Base-by-base conservation (phyloP, 2,797 vertebrate genomes). In the Pseudochirops cupreus region DNA sequence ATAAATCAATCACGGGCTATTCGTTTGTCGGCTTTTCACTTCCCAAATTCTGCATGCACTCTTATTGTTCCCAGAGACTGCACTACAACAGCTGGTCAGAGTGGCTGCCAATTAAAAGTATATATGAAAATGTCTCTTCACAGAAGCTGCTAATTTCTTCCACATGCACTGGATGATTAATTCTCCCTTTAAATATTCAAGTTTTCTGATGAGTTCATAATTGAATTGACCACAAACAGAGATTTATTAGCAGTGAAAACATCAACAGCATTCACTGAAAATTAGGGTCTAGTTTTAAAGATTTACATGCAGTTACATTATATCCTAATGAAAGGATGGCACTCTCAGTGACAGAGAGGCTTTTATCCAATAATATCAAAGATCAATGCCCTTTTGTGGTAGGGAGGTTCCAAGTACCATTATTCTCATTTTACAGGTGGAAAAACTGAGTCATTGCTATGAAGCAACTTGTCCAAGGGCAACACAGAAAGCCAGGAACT, bases 141-240 rank as follows among this genome's bases (percentile, higher is more conserved):
- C 97, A 98, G 97, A 97, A 97, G 96, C 96, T 97, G 97, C 87
- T 98, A 95, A 98, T 97, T 97, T 96, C 94, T 98, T 98, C 98
- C 98, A 98, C 93, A 93, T 96, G 97, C 93, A 62, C 93, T 89
- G 7, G 55, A 93, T 92, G 91, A 98, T 97, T 97, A 97, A 98
- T 95, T 97, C 91, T 92, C 95, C 96, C 97, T 98, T 96, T 95
- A 98, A 98, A 97, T 91, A 94, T 82, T 92, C n/a, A 93, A 39
- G 53, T 56, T 98, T 96, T 92, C 59, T 97, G 5, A 94, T 96
- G 96, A 97, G 94, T 97, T 98, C 95, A 96, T 98, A 97, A 98
- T 56, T 94, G 96, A 95, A 96, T 97, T 96, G 96, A 97, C 96
- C 97, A 97, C 97, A 96, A 95, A 97, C 33, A 58, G 92, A 97